Evolutionary conservation across 2,113 vertebrate species (phyloP).

Genomic region (Corapipo altera): DNA sequence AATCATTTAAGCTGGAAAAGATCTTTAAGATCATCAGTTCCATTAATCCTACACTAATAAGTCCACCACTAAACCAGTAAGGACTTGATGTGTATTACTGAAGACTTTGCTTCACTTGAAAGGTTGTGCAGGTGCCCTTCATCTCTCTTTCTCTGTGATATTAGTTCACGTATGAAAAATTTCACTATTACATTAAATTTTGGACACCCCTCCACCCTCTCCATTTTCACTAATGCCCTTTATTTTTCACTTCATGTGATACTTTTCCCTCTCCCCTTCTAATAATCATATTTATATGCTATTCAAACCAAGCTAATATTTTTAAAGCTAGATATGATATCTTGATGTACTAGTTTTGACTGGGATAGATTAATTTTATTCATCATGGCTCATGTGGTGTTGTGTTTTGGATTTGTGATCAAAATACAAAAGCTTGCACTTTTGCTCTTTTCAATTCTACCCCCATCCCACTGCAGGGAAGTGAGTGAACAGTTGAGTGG

Average conservation of each 20-base stretch:
- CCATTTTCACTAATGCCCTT: background rate
- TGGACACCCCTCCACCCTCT: background rate
- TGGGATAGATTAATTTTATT: background rate
- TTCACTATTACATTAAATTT: background rate
- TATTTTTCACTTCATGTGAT: background rate
- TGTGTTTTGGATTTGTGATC: background rate
- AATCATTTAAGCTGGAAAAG: background rate
- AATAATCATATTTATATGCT: background rate
- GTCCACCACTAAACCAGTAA: background rate
- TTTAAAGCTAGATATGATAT: background rate
- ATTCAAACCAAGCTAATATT: background rate
- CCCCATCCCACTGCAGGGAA: fast-evolving
- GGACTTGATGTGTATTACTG: background rate
- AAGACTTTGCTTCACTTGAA: background rate
- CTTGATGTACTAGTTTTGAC: background rate
- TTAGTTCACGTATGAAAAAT: background rate
- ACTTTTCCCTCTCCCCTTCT: background rate
- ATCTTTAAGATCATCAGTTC: background rate
- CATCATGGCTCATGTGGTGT: background rate
- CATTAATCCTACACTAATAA: background rate
- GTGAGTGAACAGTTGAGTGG: fast-evolving
- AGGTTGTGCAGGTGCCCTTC: background rate
- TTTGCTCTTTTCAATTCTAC: background rate
- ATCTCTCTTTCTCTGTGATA: background rate
- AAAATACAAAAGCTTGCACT: background rate